A percentile compares a stretch with the other conserved stretches of the same genome.
These are phyloP conservation scores for Aphelenchoides fujianensis DNA, from an alignment of 1,140 invertebrate species.

Conservation along the genomic window DNA sequence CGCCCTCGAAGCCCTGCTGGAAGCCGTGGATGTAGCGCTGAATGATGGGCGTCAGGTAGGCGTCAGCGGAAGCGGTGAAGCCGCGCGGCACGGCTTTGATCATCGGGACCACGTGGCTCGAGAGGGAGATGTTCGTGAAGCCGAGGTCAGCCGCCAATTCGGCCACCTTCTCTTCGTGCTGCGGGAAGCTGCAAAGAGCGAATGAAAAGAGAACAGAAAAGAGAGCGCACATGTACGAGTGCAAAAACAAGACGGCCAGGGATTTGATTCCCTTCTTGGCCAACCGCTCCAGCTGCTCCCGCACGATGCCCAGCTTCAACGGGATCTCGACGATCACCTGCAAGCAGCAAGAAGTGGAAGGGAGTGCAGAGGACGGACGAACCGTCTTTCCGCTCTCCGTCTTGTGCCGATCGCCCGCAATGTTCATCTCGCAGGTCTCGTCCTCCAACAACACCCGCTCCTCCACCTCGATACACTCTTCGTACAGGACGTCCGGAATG, in stretches of 20 bases:
- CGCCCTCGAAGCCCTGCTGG: slow-evolving; percentile 78
- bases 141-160: slow-evolving; percentile 78
- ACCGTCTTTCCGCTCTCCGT: slow-evolving; percentile 74
- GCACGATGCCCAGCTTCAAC: slow-evolving; percentile 64
- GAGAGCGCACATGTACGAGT: slow-evolving; percentile 80
- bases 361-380: slow-evolving; percentile 13
- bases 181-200: slow-evolving; percentile 70
- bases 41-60: slow-evolving; percentile 93
- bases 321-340: slow-evolving; percentile 55
- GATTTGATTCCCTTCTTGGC: slow-evolving; percentile 78
- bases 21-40: slow-evolving; percentile 83
- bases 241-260: slow-evolving; percentile 86
- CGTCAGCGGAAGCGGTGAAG: slow-evolving; percentile 82
- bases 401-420: slow-evolving; percentile 63
- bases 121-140: slow-evolving; percentile 86
- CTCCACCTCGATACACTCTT: slow-evolving; percentile 83
- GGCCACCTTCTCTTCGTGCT: slow-evolving; percentile 80
- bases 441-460: slow-evolving; percentile 78
- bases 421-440: slow-evolving; percentile 64
- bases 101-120: slow-evolving; percentile 93
- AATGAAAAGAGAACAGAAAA: slow-evolving; percentile 24
- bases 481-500: slow-evolving; percentile 82
- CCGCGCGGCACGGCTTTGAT: slow-evolving; percentile 78
- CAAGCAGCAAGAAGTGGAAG: background rate
- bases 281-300: slow-evolving; percentile 69